Evolutionary conservation across 2,113 vertebrate species (phyloP).

Genomic region (Archilochus colubris): DNA sequence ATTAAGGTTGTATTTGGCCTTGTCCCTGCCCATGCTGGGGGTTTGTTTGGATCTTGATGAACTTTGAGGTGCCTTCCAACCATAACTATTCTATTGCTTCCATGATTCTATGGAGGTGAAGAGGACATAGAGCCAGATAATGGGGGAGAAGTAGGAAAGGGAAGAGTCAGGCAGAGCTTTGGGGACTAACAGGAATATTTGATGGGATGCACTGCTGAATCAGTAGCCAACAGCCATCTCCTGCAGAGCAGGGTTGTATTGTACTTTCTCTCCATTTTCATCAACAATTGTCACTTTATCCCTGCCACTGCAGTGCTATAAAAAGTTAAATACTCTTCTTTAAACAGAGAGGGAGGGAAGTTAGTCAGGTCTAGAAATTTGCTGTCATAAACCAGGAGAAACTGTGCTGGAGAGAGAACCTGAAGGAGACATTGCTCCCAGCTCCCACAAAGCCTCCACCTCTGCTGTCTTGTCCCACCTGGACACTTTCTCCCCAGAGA

Average conservation of each 20-base stretch:
- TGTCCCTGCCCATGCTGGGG: too few species aligned
- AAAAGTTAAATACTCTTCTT: constrained; percentile 30
- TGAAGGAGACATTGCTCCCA: not conserved
- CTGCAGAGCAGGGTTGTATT: rapidly evolving
- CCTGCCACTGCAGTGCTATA: constrained; percentile 5
- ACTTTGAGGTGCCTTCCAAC: too few species aligned
- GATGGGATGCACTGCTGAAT: not conserved
- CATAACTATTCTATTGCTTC: too few species aligned
- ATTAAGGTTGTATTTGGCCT: too few species aligned
- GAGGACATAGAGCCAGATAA: rapidly evolving
- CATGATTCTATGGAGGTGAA: not conserved
- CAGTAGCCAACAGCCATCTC: not conserved
- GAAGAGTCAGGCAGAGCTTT: not conserved
- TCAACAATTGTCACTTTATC: not conserved
- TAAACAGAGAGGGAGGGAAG: constrained; percentile 9
- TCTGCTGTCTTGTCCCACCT: not conserved
- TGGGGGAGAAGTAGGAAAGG: not conserved
- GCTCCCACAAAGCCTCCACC: not conserved
- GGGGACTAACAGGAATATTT: not conserved
- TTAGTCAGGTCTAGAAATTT: not conserved
- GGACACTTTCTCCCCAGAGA: not conserved
- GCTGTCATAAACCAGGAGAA: not conserved
- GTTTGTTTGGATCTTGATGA: too few species aligned
- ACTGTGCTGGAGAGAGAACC: not conserved
- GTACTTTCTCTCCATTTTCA: not conserved